These are phyloP conservation scores for Branchinecta sandiegonensis DNA, from an alignment of 2,888 invertebrate species.

Conservation along the genomic window DNA sequence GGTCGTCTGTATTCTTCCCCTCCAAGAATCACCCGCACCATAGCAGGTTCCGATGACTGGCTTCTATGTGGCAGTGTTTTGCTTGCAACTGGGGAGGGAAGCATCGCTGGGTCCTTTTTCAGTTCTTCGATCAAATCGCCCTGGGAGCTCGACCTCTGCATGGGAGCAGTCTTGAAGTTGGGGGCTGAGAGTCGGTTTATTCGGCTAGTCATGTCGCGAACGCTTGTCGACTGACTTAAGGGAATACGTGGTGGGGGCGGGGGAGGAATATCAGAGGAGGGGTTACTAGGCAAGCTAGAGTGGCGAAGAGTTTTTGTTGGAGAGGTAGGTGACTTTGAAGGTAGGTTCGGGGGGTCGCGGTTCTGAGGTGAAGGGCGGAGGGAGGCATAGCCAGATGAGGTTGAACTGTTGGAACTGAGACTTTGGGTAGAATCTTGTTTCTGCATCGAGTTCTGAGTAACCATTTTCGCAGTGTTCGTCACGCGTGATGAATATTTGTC, in stretches of 20 bases:
- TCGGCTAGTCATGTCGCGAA: constrained; percentile 3
- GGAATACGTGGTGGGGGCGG: constrained; percentile 23
- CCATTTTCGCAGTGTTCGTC: constrained; percentile 31
- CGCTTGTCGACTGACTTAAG: constrained; percentile 11
- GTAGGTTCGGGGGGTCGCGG: constrained; percentile 17
- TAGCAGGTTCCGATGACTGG: constrained; percentile 15
- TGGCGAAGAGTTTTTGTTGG: constrained; percentile 13
- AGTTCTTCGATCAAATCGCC: constrained; percentile 15
- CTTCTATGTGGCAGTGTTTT: constrained; percentile 15
- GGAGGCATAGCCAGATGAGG: constrained; percentile 23
- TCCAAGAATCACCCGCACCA: constrained; percentile 17
- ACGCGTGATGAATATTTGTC: constrained; percentile 49
- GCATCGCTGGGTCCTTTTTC: constrained; percentile 16
- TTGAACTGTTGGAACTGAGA: constrained; percentile 19
- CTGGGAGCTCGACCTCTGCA: constrained; percentile 23
- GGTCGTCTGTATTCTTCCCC: constrained; percentile 18
- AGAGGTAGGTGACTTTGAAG: constrained; percentile 18
- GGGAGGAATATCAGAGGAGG: constrained; percentile 20
- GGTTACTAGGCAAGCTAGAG: constrained; percentile 19
- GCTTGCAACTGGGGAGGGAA: neutral
- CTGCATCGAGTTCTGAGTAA: neutral
- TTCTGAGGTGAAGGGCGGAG: constrained; percentile 17
- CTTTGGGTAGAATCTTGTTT: constrained; percentile 8
- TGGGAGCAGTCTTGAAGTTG: constrained; percentile 1
- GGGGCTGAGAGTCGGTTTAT: constrained; percentile 17